Percentiles rank a stretch among this genome's conserved stretches.
These are phyloP conservation scores for Uloborus diversus DNA, from an alignment of 1,140 invertebrate genomes.

Conservation along the genomic window DNA sequence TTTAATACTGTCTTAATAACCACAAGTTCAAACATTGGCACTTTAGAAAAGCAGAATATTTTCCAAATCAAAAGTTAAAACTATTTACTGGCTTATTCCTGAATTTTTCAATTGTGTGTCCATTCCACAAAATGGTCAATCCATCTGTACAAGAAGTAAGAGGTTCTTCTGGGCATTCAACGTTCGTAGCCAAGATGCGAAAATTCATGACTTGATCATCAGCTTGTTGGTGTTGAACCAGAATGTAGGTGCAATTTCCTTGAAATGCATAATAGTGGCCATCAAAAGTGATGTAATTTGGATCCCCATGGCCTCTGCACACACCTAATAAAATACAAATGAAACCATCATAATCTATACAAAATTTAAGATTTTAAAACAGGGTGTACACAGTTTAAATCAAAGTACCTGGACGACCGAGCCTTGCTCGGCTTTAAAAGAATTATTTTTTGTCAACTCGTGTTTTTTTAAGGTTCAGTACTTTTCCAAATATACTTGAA, in stretches of 20 bases:
- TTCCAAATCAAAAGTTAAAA: no score
- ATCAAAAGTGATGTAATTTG: slow-evolving; percentile 79
- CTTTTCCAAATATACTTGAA: no score
- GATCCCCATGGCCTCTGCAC: slow-evolving; percentile 76
- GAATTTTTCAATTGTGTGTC: slow-evolving; percentile 70
- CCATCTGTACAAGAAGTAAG: slow-evolving; percentile 71
- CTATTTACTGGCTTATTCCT: slow-evolving; percentile 53
- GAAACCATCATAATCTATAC: no score
- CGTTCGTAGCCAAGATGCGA: slow-evolving; percentile 73
- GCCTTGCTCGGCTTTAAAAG: no score
- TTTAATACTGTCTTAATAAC: no score
- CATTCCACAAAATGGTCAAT: slow-evolving; percentile 73
- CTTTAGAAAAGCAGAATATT: no score
- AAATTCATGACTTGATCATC: slow-evolving; percentile 59
- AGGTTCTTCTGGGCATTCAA: slow-evolving; percentile 69
- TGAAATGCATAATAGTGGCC: slow-evolving; percentile 75
- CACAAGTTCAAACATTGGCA: no score
- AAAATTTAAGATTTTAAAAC: no score
- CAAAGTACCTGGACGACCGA: no score
- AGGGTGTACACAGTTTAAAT: no score
- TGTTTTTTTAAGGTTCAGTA: no score
- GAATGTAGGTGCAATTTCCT: slow-evolving; percentile 81
- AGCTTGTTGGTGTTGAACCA: slow-evolving; percentile 72
- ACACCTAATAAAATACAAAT: slow-evolving; percentile 64
- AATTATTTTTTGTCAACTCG: no score